Evolutionary conservation across 2,113 vertebrate genomes (phyloP), one percentile per base, ranked within the genome.

Genomic region (Acanthisitta chloris): DNA sequence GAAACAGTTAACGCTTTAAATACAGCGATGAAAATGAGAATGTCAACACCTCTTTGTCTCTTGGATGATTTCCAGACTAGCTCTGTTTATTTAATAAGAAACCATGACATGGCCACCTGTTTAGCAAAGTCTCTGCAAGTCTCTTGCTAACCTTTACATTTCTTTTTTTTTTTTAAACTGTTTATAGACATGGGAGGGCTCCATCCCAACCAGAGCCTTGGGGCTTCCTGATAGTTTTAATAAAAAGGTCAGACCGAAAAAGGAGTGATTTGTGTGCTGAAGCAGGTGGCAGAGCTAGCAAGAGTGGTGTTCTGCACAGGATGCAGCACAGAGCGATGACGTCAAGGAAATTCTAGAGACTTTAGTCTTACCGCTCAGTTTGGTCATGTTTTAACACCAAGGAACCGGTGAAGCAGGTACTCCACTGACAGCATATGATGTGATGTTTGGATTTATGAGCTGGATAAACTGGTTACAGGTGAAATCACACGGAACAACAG

Each of bases 71-170:
- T 82, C 86, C 88, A 95, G 71, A 34, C n/a, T 10, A 59, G 43
- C 31, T 96, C 77, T 86, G 49, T 90, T 95, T 93, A 86, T 94
- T 95, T 66, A 92, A 88, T 61, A 86, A 74, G 71, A 65, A 90
- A 82, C 26, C 29, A 52, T 69, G 91, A 85, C 78, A 72, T 3
- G 28, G 48, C 81, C 78, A 92, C 91, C 78, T 92, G 90, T 86
- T 95, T 62, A 70, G 78, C 8, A 2, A 73, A 70, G 66, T 20
- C 71, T 70, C 71, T 49, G 52, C 52, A 82, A 81, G 25, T 18
- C 17, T 85, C 86, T 89, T 72, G 17, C 45, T 94, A 73, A 94
- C 73, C 61, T 94, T 92, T 87, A 81, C 26, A 38, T 94, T 72
- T 85, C 33, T 58, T 95, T 91, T 92, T 95, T 91, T 92, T 85